These are phyloP conservation scores for Corvus hawaiiensis DNA, from an alignment of 2,113 vertebrate genomes.

Conservation along the genomic window DNA sequence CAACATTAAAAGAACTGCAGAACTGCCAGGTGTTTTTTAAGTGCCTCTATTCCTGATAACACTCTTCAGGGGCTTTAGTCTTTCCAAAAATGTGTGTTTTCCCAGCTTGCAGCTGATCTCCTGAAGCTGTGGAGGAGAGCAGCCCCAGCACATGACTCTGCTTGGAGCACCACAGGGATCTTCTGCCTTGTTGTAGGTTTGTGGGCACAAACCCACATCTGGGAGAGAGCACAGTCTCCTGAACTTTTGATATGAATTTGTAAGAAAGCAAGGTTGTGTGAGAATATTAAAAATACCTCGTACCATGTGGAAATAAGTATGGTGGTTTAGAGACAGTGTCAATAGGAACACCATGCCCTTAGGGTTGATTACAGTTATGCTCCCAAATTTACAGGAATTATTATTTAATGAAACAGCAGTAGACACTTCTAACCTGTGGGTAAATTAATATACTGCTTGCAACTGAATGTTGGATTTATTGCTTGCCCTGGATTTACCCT, in stretches of 20 bases:
- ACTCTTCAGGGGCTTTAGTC: background rate
- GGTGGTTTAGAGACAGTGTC: background rate
- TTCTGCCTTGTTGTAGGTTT: background rate
- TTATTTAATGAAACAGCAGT: conserved; percentile 41
- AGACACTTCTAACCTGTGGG: conserved; percentile 12
- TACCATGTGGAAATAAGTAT: background rate
- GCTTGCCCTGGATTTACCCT: background rate
- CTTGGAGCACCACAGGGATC: background rate
- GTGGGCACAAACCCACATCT: background rate
- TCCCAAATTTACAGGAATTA: conserved; percentile 30
- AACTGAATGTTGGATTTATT: background rate
- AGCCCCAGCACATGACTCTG: background rate
- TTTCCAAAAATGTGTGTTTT: background rate
- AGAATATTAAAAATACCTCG: background rate
- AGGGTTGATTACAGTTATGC: background rate
- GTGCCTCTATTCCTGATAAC: background rate
- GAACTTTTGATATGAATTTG: background rate
- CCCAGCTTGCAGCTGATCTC: background rate
- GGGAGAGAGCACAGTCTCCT: background rate
- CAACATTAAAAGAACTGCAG: background rate
- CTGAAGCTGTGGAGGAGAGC: background rate
- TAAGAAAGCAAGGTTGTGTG: background rate
- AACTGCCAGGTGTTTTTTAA: background rate
- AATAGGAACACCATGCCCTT: background rate
- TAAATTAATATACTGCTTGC: background rate